Percentiles rank a stretch among this genome's conserved stretches.
Evolutionary conservation across 2,888 invertebrate genomes (phyloP).

Genomic region (Miltochrista miniata): DNA sequence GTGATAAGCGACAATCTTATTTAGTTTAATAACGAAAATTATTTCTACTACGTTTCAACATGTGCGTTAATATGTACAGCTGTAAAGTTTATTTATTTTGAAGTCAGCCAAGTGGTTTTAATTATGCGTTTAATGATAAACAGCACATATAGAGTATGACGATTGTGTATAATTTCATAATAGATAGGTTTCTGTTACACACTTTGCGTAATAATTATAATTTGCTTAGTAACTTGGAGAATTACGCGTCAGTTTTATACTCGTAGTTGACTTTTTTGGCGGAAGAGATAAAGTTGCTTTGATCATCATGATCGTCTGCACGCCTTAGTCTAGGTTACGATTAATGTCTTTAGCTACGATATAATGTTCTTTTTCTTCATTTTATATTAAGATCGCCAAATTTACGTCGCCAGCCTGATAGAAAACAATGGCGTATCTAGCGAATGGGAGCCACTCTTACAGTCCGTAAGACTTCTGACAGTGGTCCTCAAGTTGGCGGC

Average conservation of each 20-base stretch:
- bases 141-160: constrained; percentile 6
- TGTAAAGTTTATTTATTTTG: constrained; percentile 2
- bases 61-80: background rate
- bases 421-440: too few species aligned
- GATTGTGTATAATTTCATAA: constrained; percentile 6
- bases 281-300: background rate
- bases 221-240: background rate
- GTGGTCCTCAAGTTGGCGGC: too few species aligned
- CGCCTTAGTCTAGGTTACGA: too few species aligned
- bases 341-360: too few species aligned
- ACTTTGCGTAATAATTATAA: background rate
- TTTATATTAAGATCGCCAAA: too few species aligned
- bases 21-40: too few species aligned
- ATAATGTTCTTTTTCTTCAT: too few species aligned
- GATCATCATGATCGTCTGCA: too few species aligned
- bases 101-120: constrained; percentile 2
- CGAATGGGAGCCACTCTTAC: too few species aligned
- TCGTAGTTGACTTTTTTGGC: background rate
- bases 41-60: background rate
- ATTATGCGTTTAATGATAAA: background rate
- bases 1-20: too few species aligned
- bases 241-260: background rate
- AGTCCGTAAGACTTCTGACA: too few species aligned
- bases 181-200: constrained; percentile 2
- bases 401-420: too few species aligned